These are phyloP conservation scores for Tinea pellionella DNA, from an alignment of 2,888 invertebrate genomes.

Conservation along the genomic window DNA sequence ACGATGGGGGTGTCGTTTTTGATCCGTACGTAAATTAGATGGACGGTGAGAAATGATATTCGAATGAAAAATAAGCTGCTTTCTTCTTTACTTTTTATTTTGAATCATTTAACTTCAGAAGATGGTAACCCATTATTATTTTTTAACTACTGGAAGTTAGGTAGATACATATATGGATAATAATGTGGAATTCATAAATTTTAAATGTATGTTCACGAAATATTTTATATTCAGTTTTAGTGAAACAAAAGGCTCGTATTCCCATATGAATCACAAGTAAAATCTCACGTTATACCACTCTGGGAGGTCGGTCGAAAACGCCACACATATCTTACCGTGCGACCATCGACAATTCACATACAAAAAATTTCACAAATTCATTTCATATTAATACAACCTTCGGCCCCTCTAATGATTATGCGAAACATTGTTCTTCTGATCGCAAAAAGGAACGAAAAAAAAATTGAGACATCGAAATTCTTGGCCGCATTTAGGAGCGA, in stretches of 20 bases:
- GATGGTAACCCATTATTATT: background rate
- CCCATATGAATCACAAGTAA: slow-evolving; percentile 1
- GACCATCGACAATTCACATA: slow-evolving; percentile 35
- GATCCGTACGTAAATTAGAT: background rate
- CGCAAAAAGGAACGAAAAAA: slow-evolving; percentile 28
- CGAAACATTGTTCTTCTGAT: slow-evolving; percentile 10
- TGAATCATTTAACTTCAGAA: background rate
- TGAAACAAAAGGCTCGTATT: background rate
- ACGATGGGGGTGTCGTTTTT: slow-evolving; percentile 15
- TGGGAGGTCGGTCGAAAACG: slow-evolving; percentile 10
- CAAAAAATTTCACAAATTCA: slow-evolving; percentile 37
- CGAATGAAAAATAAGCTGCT: background rate
- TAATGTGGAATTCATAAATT: no score
- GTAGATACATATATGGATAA: no score
- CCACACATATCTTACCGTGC: slow-evolving; percentile 29
- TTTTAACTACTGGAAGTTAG: no score
- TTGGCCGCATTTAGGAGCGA: slow-evolving; percentile 55
- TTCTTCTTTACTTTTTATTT: background rate
- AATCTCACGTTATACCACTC: background rate
- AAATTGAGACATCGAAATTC: slow-evolving; percentile 52
- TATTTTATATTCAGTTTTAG: background rate
- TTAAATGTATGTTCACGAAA: no score
- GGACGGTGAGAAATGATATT: slow-evolving; percentile 6
- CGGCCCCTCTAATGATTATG: slow-evolving; percentile 18
- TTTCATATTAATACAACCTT: slow-evolving; percentile 30